Conservation (phyloP, 2,113 vertebrate species). For the Notiomystis cincta region DNA sequence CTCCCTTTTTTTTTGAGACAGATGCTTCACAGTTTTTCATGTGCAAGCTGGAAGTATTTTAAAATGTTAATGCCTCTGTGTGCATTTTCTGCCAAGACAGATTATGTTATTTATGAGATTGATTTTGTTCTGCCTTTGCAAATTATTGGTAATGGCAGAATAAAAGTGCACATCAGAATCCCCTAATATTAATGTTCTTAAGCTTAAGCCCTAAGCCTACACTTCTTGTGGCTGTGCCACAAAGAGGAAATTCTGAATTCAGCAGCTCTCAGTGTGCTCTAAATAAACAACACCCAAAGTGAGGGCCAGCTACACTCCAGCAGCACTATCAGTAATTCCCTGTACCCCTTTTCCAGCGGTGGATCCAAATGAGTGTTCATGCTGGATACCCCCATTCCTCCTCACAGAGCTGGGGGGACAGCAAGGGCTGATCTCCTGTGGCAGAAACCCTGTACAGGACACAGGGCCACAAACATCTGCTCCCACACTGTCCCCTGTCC, state of each 20-base stretch:
- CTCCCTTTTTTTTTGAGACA: neutral
- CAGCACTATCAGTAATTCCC: neutral
- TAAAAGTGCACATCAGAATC: neutral
- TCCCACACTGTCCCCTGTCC: neutral
- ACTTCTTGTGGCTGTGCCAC: neutral
- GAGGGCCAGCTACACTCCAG: neutral
- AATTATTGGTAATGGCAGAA: neutral
- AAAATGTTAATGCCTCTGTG: neutral
- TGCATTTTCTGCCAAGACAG: neutral
- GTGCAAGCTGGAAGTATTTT: neutral
- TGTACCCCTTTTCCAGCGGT: neutral
- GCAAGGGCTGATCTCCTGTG: neutral
- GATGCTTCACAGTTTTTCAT: neutral
- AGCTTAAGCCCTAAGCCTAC: neutral
- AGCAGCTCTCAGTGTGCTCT: neutral
- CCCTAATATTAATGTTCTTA: neutral
- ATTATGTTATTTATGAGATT: neutral
- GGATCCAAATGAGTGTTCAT: neutral
- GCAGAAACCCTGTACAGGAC: neutral
- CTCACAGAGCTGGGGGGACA: neutral
- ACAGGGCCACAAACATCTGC: neutral
- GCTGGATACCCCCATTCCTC: neutral
- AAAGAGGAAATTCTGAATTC: neutral
- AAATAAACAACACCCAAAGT: neutral
- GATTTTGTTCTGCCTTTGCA: neutral